Evolutionary conservation across 1,140 invertebrate genomes (phyloP), one percentile per base, ranked within the genome.

Genomic region (Diorhabda carinulata): DNA sequence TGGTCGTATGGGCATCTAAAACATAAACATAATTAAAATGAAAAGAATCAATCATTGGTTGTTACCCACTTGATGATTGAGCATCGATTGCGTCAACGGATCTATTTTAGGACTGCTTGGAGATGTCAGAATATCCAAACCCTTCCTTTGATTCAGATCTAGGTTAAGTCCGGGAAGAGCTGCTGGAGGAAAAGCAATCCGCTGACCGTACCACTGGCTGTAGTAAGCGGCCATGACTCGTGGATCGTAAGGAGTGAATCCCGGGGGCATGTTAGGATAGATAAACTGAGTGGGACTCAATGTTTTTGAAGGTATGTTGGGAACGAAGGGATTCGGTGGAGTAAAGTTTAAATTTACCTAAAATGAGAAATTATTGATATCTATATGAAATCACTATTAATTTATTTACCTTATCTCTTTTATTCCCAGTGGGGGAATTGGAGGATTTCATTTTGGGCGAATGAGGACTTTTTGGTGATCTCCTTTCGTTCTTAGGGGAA

Each of bases 321-420:
- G 84, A 43, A 86, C 83, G 66, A 86, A 87, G 0, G 85, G 85
- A 74, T 85, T 86, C 0, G 85, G 69, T n/a, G 78, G 79, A 1
- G 79, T 81, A 64, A 78, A 81, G 47, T 73, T 79, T 45, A 81
- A 71, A 67, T 73, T 80, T 3, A 73, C 43, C 66, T 68, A 59
- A 7, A 56, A 47, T 25, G 25, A 25, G 1, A 25, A 25, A 25
- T 25, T 1, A 25, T 25, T 25, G 25, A 25, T 25, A 25, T 25
- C 1, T 0, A 1, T 25, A 25, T 25, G 8, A 52, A 52, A 52
- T 52, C n/a, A 52, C 47, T 52, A 52, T 25, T 8, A 61, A 61
- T 3, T 61, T 61, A 61, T 9, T 61, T 43, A 66, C 71, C 66
- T 80, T 80, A 43, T 79, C 77, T 7, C 76, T 47, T 66, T 78